Evolutionary conservation across 2,888 invertebrate genomes (phyloP).

Genomic region (Rotaria sp.): DNA sequence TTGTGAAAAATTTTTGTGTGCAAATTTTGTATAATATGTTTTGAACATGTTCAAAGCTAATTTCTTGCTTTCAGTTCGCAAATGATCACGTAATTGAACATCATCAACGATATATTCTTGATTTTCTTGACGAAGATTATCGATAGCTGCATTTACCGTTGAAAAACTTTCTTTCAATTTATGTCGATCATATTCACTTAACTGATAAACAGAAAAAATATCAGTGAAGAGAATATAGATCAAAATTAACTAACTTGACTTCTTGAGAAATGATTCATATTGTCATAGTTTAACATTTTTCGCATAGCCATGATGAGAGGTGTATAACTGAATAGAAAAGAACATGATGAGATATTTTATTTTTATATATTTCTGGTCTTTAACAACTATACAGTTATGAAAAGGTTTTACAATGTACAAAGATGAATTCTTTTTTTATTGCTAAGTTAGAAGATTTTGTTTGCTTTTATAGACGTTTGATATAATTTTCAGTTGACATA

Average conservation of each 20-base stretch:
- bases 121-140: background rate
- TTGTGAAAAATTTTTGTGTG: background rate
- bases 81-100: background rate
- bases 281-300: background rate
- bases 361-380: too few species aligned
- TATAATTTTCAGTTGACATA: too few species aligned
- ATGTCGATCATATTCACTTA: background rate
- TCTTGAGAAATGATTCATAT: background rate
- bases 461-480: too few species aligned
- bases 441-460: too few species aligned
- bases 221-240: background rate
- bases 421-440: too few species aligned
- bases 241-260: background rate
- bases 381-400: too few species aligned
- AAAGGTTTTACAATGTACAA: too few species aligned
- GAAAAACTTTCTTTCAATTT: background rate
- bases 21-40: background rate
- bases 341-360: too few species aligned
- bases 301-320: background rate
- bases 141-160: background rate
- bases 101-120: constrained; percentile 7
- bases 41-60: background rate
- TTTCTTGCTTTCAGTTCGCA: background rate
- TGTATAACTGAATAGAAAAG: background rate
- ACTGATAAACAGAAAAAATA: background rate